A percentile compares a stretch with the other conserved stretches of the same genome.
Evolutionary conservation across 23 tunicate genomes (phyloP).

Genomic region (Trididemnum nubilum): DNA sequence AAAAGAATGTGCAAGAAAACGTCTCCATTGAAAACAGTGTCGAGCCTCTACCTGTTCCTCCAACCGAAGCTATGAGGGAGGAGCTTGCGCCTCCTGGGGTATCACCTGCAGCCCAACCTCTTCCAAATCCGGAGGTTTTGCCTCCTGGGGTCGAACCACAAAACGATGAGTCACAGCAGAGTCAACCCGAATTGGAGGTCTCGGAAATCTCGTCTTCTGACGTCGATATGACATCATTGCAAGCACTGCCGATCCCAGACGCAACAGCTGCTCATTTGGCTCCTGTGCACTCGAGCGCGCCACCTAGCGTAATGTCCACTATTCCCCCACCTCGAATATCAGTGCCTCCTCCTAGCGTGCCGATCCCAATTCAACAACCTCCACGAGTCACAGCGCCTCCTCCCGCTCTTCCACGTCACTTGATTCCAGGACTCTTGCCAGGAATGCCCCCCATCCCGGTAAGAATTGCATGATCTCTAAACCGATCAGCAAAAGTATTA

Average conservation of each 20-base stretch:
- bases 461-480: too few relatives aligned
- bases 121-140: neutral
- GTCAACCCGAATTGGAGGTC: neutral
- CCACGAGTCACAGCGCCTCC: conserved; percentile 27
- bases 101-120: too few relatives aligned
- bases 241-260: neutral
- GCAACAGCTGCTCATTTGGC: neutral
- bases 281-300: neutral
- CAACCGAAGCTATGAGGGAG: too few relatives aligned
- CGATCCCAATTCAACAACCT: conserved; percentile 30
- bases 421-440: conserved; percentile 24
- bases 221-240: neutral
- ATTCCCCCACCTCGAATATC: conserved; percentile 12
- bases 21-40: neutral
- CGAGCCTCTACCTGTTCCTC: neutral
- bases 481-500: too few relatives aligned
- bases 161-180: neutral
- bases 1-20: neutral
- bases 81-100: too few relatives aligned
- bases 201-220: conserved; percentile 12
- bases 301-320: neutral
- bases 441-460: conserved; percentile 43
- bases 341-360: conserved; percentile 31
- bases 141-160: neutral
- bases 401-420: conserved; percentile 5